Evolutionary conservation across 23 tunicate genomes (phyloP), one percentile per base, ranked within the genome.

Genomic region (Trididemnum nubilum): DNA sequence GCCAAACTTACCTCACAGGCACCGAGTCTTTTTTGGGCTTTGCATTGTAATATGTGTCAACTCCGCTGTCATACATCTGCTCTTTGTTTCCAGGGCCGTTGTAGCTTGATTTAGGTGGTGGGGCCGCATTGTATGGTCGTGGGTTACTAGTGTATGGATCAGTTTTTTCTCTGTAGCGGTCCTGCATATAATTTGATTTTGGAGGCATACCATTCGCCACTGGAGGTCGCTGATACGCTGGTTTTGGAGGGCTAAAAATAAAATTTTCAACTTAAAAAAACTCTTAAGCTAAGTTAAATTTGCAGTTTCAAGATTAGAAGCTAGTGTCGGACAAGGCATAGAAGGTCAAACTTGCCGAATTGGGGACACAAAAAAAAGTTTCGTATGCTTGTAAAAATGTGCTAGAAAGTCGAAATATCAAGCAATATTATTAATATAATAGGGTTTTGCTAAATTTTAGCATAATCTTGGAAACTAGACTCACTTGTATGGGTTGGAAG

Each of bases 31-130:
- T 87, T 72, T 92, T 92, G 1, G 97, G 85, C 81, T 87, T 92
- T 0, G 87, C 84, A 37, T 83, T 83, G 44, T 87, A 91, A 58
- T 92, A 82, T 4, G 97, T 87, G 40, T 92, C 97, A 9, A 92
- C 97, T 72, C 97, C 97, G 59, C 97, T 92, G 77, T 92, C 97
- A 82, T 92, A 92, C 97, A 91, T 91, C 35, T 78, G 88, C 2
- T 86, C 97, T 34, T 86, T 87, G 35, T 75, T 5, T 19, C 40
- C 65, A 0, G 87, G 87, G 24, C 90, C 86, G 64, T 72, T 72
- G 30, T 85, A 36, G 65, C 36, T 35, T 2, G 29, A 15, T 36
- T 34, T 35, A 9, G 73, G 36, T 12, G 49, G 24, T 19, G 70
- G 36, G 36, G 58, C 12, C 22, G 72, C 30, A 40, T 35, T 29